Conservation (phyloP, 1,140 invertebrate genomes). For the Trissolcus basalis region DNA sequence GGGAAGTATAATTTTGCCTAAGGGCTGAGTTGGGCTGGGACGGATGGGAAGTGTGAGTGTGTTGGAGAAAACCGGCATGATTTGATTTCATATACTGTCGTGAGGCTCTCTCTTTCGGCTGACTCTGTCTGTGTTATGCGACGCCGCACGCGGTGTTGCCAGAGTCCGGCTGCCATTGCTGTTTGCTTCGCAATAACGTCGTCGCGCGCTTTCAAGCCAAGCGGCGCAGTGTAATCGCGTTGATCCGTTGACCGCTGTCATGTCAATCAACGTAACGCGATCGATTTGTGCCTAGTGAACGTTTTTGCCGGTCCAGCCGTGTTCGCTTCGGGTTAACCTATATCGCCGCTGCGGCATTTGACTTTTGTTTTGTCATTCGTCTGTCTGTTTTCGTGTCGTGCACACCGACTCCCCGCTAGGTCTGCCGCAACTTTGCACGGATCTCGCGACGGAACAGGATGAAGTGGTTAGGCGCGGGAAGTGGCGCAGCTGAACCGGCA, state of each 20-base stretch:
- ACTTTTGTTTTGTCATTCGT: slow-evolving; percentile 49
- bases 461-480: slow-evolving; percentile 75
- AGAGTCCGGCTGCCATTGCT: slow-evolving; percentile 50
- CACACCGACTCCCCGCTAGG: neutral
- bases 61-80: too few species aligned
- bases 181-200: slow-evolving; percentile 45
- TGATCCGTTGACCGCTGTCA: slow-evolving; percentile 21
- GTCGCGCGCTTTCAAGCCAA: slow-evolving; percentile 39
- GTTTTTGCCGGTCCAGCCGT: slow-evolving; percentile 13
- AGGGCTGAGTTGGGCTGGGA: too few species aligned
- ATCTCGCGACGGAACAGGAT: slow-evolving; percentile 64
- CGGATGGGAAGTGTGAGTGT: too few species aligned
- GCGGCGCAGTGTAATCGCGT: slow-evolving; percentile 9
- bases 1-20: too few species aligned
- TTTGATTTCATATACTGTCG: too few species aligned
- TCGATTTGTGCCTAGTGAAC: slow-evolving; percentile 8
- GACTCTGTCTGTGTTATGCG: neutral
- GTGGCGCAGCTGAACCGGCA: slow-evolving; percentile 73
- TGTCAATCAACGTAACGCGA: slow-evolving; percentile 2
- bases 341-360: slow-evolving; percentile 18
- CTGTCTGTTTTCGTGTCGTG: slow-evolving; percentile 39
- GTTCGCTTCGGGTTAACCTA: slow-evolving; percentile 28
- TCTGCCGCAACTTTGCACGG: slow-evolving; percentile 16
- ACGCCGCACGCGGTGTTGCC: slow-evolving; percentile 39
- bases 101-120: neutral